Conservation (phyloP, 1,140 invertebrate genomes). For the Varroa destructor region DNA sequence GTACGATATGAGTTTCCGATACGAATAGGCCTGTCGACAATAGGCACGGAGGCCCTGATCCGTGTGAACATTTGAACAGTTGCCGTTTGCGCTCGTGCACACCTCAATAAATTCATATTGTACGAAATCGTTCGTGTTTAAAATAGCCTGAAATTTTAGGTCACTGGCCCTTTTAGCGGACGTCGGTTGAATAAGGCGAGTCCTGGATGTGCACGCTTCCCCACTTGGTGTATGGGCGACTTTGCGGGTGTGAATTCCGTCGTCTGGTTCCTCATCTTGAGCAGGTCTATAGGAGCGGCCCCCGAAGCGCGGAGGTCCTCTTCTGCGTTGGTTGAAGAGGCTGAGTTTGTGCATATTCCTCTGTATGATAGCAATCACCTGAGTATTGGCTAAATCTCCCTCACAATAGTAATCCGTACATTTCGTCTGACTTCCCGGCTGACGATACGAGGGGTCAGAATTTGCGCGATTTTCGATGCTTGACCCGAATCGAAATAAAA, state of each 20-base stretch:
- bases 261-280: no score
- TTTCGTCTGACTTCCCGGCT: no score
- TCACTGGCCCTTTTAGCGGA: neutral
- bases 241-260: no score
- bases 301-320: neutral
- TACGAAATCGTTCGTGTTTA: conserved; percentile 3
- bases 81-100: neutral
- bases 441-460: no score
- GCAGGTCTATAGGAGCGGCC: neutral
- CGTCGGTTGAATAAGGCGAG: neutral
- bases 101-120: neutral
- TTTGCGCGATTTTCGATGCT: no score
- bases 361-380: neutral
- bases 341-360: neutral
- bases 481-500: no score
- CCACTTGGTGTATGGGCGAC: no score
- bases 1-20: neutral
- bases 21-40: conserved; percentile 10
- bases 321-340: conserved; percentile 10
- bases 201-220: neutral
- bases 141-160: neutral
- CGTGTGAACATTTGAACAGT: conserved; percentile 3
- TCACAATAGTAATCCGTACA: neutral
- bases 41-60: neutral
- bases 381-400: neutral